Evolutionary conservation across 30 jellyfish, hydroid and myxozoan genomes (phyloP).

Genomic region (Mastigias papua): DNA sequence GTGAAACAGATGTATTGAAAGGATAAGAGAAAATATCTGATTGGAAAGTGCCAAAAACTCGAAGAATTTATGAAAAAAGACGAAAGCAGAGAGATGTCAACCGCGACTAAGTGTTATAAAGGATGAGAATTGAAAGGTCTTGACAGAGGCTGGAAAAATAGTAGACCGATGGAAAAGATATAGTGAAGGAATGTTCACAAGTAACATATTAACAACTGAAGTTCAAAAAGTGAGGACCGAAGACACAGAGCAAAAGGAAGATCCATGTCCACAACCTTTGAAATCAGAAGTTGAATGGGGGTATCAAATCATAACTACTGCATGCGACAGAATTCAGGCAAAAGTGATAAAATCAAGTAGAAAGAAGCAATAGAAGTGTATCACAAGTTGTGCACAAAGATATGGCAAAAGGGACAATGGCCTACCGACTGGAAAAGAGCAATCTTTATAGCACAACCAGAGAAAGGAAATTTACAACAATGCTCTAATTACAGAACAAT

Average conservation of each 20-base stretch:
- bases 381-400: conserved; percentile 19
- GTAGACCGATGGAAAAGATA: not conserved
- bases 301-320: not conserved
- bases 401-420: conserved; percentile 61
- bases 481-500: conserved; percentile 26
- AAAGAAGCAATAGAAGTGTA: conserved; percentile 27
- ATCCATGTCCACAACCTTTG: not conserved
- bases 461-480: conserved; percentile 25
- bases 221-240: conserved; percentile 24
- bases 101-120: not conserved
- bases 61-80: not conserved
- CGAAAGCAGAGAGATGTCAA: not conserved
- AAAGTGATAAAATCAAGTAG: conserved; percentile 30
- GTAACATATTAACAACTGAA: not conserved
- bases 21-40: not conserved
- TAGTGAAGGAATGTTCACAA: not conserved
- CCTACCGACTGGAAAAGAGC: conserved; percentile 37
- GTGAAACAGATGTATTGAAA: not conserved
- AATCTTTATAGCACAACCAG: conserved; percentile 12
- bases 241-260: not conserved
- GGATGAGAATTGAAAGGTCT: not conserved
- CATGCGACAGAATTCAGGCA: conserved; percentile 14
- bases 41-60: not conserved
- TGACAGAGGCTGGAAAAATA: not conserved
- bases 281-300: not conserved